phyloP scores from a whole-genome alignment of 2,888 invertebrate species.

The Ypsolopha sequella region DNA sequence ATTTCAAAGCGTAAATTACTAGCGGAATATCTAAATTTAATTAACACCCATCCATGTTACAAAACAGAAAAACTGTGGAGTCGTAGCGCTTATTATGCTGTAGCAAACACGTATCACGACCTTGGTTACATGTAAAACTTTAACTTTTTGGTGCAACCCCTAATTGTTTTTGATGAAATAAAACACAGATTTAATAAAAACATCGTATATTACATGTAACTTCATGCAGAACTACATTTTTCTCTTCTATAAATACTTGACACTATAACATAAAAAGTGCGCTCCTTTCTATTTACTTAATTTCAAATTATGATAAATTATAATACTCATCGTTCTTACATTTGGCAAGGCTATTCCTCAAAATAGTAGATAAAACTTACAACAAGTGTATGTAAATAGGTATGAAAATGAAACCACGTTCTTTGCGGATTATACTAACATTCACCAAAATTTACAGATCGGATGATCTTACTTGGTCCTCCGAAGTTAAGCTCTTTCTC shows the following conservation, averaged over 20 bases:
- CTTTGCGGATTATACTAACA: not conserved
- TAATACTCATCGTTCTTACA: not conserved
- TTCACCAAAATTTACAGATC: no score
- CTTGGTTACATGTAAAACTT: no score
- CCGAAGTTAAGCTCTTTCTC: not conserved
- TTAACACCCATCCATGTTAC: no score
- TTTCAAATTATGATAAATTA: not conserved
- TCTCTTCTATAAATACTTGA: conserved; percentile 23
- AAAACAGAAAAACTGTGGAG: no score
- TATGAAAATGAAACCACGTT: not conserved
- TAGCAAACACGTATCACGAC: no score
- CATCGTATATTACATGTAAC: conserved; percentile 17
- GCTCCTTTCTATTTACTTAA: not conserved
- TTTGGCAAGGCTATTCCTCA: not conserved
- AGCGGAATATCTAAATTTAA: no score
- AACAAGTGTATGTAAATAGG: not conserved
- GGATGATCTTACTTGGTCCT: not conserved
- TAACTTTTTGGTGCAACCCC: no score
- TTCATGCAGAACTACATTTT: conserved; percentile 64
- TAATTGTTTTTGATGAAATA: not conserved
- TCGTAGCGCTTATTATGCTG: no score
- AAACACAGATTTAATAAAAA: not conserved
- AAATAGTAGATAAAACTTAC: not conserved
- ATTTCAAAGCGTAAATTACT: no score
- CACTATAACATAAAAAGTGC: not conserved